Evolutionary conservation across 2,797 vertebrate genomes (phyloP).

Genomic region (Etheostoma perlongum): DNA sequence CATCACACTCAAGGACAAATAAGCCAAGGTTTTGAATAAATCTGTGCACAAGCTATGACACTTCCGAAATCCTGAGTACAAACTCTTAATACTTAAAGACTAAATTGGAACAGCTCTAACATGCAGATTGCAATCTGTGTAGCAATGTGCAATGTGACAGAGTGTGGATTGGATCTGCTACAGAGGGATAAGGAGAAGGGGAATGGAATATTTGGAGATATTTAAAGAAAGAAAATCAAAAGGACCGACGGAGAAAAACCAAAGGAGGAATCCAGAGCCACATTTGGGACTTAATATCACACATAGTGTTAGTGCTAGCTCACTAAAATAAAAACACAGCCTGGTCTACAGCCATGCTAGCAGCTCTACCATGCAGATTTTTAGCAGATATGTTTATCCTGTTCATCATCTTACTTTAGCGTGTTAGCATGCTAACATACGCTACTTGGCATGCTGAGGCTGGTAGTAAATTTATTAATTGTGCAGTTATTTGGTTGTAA

Average conservation of each 20-base stretch:
- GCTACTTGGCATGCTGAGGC: not conserved
- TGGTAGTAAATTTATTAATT: too few relatives aligned
- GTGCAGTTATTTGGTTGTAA: not conserved
- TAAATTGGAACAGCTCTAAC: conserved; percentile 34
- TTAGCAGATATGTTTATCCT: not conserved
- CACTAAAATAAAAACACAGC: conserved; percentile 1
- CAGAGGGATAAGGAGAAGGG: conserved; percentile 27
- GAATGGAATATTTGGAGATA: conserved; percentile 21
- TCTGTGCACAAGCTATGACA: conserved; percentile 4
- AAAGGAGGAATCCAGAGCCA: not conserved
- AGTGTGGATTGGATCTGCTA: conserved; percentile 15
- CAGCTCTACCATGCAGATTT: not conserved
- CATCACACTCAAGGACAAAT: conserved; percentile 39
- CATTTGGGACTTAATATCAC: conserved; percentile 1
- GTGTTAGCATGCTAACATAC: not conserved
- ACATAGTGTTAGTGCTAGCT: not conserved
- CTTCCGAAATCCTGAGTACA: conserved; percentile 2
- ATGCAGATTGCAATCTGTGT: conserved; percentile 51
- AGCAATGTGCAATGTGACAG: conserved; percentile 24
- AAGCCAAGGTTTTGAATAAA: conserved; percentile 32
- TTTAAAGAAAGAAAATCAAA: conserved; percentile 44
- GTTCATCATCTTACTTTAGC: not conserved
- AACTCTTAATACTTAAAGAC: conserved; percentile 18
- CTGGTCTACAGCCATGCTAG: not conserved
- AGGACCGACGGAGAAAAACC: not conserved